Evolutionary conservation across 2,113 vertebrate genomes (phyloP).

Genomic region (Tupaia chinensis): DNA sequence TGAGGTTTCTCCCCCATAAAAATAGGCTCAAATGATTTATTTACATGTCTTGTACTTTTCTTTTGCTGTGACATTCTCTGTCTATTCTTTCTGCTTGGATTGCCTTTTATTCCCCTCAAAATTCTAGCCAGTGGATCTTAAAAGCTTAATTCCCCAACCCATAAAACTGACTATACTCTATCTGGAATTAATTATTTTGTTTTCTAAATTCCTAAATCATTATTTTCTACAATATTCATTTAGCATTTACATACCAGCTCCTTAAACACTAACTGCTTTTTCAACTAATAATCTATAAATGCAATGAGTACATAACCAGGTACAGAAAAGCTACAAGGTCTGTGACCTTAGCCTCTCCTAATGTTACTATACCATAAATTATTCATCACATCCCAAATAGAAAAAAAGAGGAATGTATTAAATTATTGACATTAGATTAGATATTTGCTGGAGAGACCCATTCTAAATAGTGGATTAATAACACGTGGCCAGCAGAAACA

Average conservation of each 20-base stretch:
- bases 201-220: conserved; percentile 27
- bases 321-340: neutral
- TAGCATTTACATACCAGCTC: neutral
- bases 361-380: neutral
- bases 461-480: neutral
- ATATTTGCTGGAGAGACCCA: neutral
- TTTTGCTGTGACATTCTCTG: neutral
- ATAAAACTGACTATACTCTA: neutral
- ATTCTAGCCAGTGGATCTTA: neutral
- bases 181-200: neutral
- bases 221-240: conserved; percentile 11
- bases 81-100: conserved; percentile 22
- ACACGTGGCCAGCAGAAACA: neutral
- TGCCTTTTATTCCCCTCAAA: conserved; percentile 35
- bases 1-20: neutral
- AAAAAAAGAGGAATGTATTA: conserved; percentile 9
- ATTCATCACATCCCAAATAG: neutral
- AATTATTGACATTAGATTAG: conserved; percentile 3
- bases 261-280: conserved; percentile 31
- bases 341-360: neutral
- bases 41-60: neutral
- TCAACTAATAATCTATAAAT: conserved; percentile 8
- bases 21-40: neutral
- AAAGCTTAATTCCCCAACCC: conserved; percentile 11
- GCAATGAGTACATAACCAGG: neutral